Evolutionary conservation across 2,888 invertebrate species (phyloP).

Genomic region (Pseudolycoriella hygida): DNA sequence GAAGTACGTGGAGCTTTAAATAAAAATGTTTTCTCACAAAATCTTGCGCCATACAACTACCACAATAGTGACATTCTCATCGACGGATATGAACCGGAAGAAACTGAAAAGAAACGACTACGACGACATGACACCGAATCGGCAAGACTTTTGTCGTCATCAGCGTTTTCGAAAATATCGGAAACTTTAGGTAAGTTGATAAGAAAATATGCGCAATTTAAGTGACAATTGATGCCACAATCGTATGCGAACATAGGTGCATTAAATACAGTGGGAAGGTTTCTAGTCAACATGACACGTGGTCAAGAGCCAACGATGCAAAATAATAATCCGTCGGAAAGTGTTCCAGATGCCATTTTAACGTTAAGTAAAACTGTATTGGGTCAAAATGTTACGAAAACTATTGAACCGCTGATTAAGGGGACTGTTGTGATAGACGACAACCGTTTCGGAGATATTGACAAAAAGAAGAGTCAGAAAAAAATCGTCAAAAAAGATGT

Average conservation of each 20-base stretch:
- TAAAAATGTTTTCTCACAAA: neutral
- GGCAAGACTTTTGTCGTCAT: slow-evolving; percentile 38
- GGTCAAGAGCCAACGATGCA: slow-evolving; percentile 23
- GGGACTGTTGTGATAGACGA: slow-evolving; percentile 22
- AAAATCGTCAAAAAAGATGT: neutral
- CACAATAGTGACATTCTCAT: neutral
- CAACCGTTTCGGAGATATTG: slow-evolving; percentile 8
- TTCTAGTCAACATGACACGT: slow-evolving; percentile 65
- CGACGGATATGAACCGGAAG: neutral
- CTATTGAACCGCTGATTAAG: slow-evolving; percentile 53
- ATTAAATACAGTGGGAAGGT: slow-evolving; percentile 69
- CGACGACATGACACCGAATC: slow-evolving; percentile 19
- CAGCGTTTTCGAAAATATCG: slow-evolving; percentile 42
- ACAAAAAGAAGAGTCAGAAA: slow-evolving; percentile 6
- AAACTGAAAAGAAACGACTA: slow-evolving; percentile 10
- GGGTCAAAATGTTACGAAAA: slow-evolving; percentile 57
- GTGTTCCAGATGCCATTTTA: slow-evolving; percentile 55
- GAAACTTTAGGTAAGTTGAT: slow-evolving; percentile 32
- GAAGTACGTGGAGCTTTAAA: neutral
- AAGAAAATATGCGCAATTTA: no score
- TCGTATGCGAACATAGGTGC: slow-evolving; percentile 51
- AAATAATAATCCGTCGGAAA: slow-evolving; percentile 27
- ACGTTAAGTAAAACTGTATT: slow-evolving; percentile 66
- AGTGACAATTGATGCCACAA: no score
- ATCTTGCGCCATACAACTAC: neutral